Evolutionary conservation across 2,113 vertebrate species (phyloP).

Genomic region (Ceyx cyanopectus): DNA sequence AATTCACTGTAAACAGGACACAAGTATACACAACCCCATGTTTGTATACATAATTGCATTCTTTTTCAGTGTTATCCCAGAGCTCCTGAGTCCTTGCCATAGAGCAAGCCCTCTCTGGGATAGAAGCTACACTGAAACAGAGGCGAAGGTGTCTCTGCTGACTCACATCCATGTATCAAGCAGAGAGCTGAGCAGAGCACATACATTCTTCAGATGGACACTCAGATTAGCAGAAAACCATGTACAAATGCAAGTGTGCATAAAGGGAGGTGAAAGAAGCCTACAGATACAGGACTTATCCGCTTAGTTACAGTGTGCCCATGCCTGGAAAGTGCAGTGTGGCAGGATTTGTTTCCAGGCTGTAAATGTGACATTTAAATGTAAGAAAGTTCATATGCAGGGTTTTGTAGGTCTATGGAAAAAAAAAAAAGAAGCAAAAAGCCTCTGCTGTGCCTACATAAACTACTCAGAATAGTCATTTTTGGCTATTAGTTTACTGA

Average conservation of each 20-base stretch:
- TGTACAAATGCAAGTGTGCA: background rate
- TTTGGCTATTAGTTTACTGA: background rate
- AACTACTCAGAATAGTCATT: background rate
- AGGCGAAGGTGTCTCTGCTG: background rate
- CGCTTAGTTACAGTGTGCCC: background rate
- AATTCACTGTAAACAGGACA: background rate
- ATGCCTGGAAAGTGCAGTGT: background rate
- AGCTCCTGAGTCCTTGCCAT: background rate
- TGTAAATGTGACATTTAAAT: background rate
- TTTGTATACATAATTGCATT: background rate
- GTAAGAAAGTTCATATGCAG: background rate
- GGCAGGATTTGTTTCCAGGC: background rate
- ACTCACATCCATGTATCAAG: background rate
- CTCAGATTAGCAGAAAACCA: background rate
- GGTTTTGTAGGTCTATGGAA: background rate
- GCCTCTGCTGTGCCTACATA: background rate
- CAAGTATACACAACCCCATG: background rate
- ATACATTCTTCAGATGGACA: background rate
- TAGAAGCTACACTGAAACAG: background rate
- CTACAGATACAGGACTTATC: background rate
- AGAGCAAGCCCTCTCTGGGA: background rate
- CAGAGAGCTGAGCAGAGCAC: background rate
- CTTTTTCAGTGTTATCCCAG: rapidly evolving
- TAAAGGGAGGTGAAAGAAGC: background rate
- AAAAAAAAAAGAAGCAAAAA: background rate